Percentiles rank a stretch among this genome's conserved stretches.
Evolutionary conservation across 2,113 vertebrate species (phyloP).

Genomic region (Chloroceryle aenea): DNA sequence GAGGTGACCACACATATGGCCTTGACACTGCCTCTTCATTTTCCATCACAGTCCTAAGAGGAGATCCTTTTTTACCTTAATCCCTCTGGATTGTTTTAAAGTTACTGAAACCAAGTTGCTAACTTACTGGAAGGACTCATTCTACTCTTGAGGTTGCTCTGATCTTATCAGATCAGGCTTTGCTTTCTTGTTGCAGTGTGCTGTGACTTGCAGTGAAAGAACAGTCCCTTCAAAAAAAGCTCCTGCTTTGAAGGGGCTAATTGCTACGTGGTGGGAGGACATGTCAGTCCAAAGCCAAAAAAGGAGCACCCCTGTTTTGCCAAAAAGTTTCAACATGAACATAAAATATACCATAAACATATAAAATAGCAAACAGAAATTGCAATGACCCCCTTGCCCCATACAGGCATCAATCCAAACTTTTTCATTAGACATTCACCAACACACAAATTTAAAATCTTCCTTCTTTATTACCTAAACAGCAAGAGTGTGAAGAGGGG

Average conservation of each 20-base stretch:
- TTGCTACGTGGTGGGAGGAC: not conserved
- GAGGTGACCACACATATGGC: not conserved
- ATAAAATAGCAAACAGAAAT: not conserved
- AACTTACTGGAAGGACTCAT: not conserved
- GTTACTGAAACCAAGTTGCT: not conserved
- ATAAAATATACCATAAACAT: not conserved
- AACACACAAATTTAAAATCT: not conserved
- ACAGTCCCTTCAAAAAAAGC: not conserved
- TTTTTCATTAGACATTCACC: not conserved
- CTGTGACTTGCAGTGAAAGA: not conserved
- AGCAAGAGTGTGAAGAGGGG: not conserved
- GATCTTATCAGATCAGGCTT: not conserved
- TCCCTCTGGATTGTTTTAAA: not conserved
- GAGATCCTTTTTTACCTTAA: not conserved
- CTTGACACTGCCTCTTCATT: not conserved
- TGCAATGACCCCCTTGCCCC: not conserved
- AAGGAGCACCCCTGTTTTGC: not conserved
- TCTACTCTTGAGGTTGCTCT: not conserved
- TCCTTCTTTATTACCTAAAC: slow-evolving; percentile 9
- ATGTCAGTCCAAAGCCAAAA: not conserved
- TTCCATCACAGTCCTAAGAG: not conserved
- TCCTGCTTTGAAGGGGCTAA: not conserved
- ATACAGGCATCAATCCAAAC: not conserved
- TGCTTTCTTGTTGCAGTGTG: not conserved
- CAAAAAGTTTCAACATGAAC: not conserved